Percentiles rank a stretch among this genome's conserved stretches.
Evolutionary conservation across 2,113 vertebrate species (phyloP).

Genomic region (Chaenocephalus aceratus): DNA sequence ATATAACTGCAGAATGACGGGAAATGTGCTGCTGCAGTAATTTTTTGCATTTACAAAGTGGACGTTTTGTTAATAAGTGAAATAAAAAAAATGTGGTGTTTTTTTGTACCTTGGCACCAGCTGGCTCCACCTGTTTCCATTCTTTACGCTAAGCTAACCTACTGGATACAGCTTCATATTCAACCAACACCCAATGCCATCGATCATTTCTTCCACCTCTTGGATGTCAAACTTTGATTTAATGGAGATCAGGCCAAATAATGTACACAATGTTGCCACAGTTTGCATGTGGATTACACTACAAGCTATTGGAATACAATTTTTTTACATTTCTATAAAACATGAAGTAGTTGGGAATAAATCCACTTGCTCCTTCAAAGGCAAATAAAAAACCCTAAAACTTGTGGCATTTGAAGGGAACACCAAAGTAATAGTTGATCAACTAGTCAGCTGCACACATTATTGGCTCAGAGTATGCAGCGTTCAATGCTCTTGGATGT

Average conservation of each 20-base stretch:
- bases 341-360: background rate
- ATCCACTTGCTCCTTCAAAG: background rate
- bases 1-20: no score
- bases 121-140: background rate
- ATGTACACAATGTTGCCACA: no score
- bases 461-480: background rate
- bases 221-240: no score
- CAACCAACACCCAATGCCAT: no score
- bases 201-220: background rate
- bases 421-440: background rate
- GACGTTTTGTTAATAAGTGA: no score
- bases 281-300: no score
- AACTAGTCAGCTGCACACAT: constrained; percentile 2
- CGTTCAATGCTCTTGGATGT: constrained; percentile 2
- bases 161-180: background rate
- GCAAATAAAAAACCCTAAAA: background rate
- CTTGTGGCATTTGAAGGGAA: background rate
- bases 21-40: no score
- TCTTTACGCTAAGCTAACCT: constrained; percentile 14
- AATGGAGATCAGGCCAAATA: no score
- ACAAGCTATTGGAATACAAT: no score
- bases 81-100: no score
- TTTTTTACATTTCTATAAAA: background rate
- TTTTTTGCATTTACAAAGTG: no score
- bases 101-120: background rate